These are phyloP conservation scores for Craterocephalus amniculus DNA, from an alignment of 2,797 vertebrate species.

Conservation along the genomic window DNA sequence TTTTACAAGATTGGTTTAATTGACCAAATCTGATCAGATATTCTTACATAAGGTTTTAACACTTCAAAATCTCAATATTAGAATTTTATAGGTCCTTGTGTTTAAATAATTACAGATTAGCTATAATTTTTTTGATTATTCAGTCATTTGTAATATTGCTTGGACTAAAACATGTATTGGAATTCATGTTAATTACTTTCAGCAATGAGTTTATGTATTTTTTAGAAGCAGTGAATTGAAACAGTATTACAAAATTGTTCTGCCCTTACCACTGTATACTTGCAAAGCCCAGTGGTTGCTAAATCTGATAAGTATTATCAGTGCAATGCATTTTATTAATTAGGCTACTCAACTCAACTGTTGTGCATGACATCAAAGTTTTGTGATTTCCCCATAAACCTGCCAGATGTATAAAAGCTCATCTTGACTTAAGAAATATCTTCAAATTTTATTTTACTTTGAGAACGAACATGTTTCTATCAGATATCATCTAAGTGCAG, in stretches of 20 bases:
- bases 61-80: not conserved
- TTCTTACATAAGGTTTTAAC: not conserved
- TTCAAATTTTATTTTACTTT: not conserved
- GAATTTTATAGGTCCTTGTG: not conserved
- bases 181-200: not conserved
- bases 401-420: not conserved
- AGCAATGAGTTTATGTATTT: not conserved
- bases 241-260: not conserved
- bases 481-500: not conserved
- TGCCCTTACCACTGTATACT: not conserved
- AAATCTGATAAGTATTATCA: not conserved
- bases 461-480: not conserved
- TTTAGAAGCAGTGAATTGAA: not conserved
- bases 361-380: not conserved
- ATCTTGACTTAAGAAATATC: not conserved
- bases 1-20: too few relatives aligned
- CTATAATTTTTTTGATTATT: not conserved
- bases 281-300: not conserved
- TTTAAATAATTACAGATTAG: too few relatives aligned
- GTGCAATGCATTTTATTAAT: too few relatives aligned
- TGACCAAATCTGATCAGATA: not conserved
- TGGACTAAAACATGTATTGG: not conserved
- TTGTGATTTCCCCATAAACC: not conserved
- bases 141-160: not conserved
- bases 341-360: not conserved